These are phyloP conservation scores for Menura novaehollandiae DNA, from an alignment of 2,113 vertebrate genomes.

Conservation along the genomic window DNA sequence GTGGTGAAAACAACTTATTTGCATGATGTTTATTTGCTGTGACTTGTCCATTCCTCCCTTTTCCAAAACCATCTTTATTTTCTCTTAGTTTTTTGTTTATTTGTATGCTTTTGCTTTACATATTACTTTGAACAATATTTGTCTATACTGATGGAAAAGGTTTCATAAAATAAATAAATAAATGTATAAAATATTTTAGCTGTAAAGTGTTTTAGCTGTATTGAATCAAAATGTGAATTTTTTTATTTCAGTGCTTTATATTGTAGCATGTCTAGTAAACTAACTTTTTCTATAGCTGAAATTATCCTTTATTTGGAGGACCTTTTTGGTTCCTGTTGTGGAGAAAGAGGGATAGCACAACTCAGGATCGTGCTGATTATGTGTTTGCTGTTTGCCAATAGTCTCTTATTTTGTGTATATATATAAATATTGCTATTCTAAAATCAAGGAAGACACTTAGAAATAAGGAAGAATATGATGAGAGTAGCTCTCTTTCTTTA, in stretches of 20 bases:
- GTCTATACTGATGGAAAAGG: constrained; percentile 74
- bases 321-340: background rate
- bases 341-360: background rate
- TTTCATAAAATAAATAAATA: constrained; percentile 33
- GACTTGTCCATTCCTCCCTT: constrained; percentile 80
- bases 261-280: background rate
- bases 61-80: constrained; percentile 69
- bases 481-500: background rate
- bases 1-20: constrained; percentile 70
- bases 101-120: constrained; percentile 68
- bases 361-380: background rate
- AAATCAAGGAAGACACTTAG: background rate
- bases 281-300: background rate
- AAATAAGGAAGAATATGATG: background rate
- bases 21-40: constrained; percentile 79
- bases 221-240: constrained; percentile 12
- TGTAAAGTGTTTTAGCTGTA: constrained; percentile 24
- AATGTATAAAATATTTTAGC: constrained; percentile 7
- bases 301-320: background rate
- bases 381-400: background rate
- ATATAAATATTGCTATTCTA: background rate
- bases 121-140: constrained; percentile 72
- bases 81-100: constrained; percentile 61
- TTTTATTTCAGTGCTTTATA: constrained; percentile 7
- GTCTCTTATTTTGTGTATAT: background rate